A percentile compares a stretch with the other conserved stretches of the same genome.
Conservation (phyloP, 2,113 vertebrate species). For the Typhlomys cinereus region DNA sequence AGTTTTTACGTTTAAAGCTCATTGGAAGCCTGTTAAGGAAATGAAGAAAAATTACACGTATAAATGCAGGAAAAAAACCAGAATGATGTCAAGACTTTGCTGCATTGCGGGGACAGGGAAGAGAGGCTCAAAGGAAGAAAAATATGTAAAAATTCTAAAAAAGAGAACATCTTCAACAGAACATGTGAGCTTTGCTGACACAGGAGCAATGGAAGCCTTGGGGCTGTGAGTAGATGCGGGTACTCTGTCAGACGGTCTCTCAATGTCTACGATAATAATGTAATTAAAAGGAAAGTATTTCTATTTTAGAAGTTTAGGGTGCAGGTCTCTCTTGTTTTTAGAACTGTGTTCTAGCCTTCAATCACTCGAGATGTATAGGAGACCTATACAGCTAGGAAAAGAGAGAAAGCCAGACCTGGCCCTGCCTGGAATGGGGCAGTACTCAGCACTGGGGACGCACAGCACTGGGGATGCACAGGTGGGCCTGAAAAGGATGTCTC, state of each 20-base stretch:
- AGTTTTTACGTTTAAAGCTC: slow-evolving; percentile 22
- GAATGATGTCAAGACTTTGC: not conserved
- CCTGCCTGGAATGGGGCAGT: not conserved
- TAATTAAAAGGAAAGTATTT: not conserved
- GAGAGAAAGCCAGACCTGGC: not conserved
- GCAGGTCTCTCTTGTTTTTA: not conserved
- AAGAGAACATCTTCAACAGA: not conserved
- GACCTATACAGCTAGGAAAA: not conserved
- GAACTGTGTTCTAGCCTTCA: not conserved
- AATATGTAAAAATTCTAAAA: not conserved
- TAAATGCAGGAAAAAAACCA: not conserved
- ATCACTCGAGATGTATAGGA: not conserved
- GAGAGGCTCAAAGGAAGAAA: not conserved
- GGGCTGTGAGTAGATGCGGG: fast-evolving
- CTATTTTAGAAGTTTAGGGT: not conserved
- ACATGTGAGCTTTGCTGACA: not conserved
- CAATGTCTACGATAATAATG: not conserved
- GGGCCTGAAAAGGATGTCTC: not conserved
- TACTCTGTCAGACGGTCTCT: not conserved
- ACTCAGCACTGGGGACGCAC: not conserved
- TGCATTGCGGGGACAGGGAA: not conserved
- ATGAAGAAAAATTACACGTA: not conserved
- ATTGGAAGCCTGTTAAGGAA: not conserved
- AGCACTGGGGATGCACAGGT: not conserved
- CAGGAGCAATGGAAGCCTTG: fast-evolving